phyloP scores from a whole-genome alignment of 92 coral and sea anemone species.

The Ricordea florida region DNA sequence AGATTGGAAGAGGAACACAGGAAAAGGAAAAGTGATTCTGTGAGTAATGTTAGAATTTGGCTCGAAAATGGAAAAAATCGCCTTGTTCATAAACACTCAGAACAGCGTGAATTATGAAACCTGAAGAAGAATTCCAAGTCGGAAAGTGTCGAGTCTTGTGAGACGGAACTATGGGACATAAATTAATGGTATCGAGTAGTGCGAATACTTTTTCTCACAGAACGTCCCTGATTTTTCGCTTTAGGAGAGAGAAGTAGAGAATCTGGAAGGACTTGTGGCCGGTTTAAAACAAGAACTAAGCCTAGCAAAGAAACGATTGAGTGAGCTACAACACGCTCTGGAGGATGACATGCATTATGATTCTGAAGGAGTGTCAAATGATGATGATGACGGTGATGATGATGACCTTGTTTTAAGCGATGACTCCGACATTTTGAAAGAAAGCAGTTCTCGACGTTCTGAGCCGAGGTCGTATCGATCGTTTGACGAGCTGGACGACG shows the following conservation, averaged over 20 bases:
- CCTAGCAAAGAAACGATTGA: constrained; percentile 85
- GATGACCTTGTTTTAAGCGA: constrained; percentile 45
- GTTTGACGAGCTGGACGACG: constrained; percentile 84
- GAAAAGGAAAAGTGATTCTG: constrained; percentile 84
- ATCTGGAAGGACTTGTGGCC: constrained; percentile 79
- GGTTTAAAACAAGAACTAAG: constrained; percentile 83
- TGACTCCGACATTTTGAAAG: constrained; percentile 54
- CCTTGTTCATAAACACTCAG: too few relatives aligned
- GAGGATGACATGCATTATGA: constrained; percentile 92
- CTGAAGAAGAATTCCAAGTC: too few relatives aligned
- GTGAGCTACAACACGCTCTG: constrained; percentile 90
- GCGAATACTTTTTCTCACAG: not conserved
- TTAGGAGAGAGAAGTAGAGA: constrained; percentile 86
- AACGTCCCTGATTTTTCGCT: not conserved
- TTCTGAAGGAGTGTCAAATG: constrained; percentile 79
- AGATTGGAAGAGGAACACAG: constrained; percentile 90
- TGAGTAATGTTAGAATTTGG: constrained; percentile 39
- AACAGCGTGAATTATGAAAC: too few relatives aligned
- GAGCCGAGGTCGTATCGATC: constrained; percentile 98
- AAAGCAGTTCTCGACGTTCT: constrained; percentile 78
- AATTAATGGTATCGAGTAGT: too few relatives aligned
- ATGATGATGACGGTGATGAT: constrained; percentile 70
- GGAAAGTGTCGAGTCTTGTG: too few relatives aligned
- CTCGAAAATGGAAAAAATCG: too few relatives aligned
- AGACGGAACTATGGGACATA: not conserved